A percentile compares a stretch with the other conserved stretches of the same genome.
These are phyloP conservation scores for Micrasema minimum DNA, from an alignment of 1,140 invertebrate species.

Conservation along the genomic window DNA sequence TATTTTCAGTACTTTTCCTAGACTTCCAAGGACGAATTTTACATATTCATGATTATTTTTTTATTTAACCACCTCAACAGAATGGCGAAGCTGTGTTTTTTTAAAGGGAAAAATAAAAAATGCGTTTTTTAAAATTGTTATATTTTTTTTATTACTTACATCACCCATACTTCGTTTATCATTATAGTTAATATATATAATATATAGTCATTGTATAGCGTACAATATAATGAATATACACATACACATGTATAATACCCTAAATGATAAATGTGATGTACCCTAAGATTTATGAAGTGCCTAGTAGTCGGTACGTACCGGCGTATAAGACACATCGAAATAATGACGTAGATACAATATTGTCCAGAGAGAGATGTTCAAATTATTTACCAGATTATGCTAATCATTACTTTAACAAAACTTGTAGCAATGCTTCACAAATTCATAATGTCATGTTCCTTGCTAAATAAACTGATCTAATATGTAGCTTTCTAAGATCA, in stretches of 20 bases:
- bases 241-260: constrained; percentile 23
- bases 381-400: no score
- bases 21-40: no score
- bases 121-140: constrained; percentile 48
- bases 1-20: no score
- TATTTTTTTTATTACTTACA: constrained; percentile 52
- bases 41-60: neutral
- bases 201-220: constrained; percentile 51
- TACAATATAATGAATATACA: constrained; percentile 46
- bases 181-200: constrained; percentile 51
- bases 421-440: no score
- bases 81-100: neutral
- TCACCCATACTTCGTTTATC: constrained; percentile 48
- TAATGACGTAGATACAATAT: constrained; percentile 8
- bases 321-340: neutral
- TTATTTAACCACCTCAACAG: neutral
- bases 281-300: neutral
- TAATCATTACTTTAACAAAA: no score
- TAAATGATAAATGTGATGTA: constrained; percentile 19
- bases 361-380: constrained; percentile 9
- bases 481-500: no score
- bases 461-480: no score
- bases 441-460: no score
- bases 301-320: neutral
- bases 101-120: constrained; percentile 29